These are phyloP conservation scores for Pinna nobilis DNA, from an alignment of 1,140 invertebrate species.

Conservation along the genomic window DNA sequence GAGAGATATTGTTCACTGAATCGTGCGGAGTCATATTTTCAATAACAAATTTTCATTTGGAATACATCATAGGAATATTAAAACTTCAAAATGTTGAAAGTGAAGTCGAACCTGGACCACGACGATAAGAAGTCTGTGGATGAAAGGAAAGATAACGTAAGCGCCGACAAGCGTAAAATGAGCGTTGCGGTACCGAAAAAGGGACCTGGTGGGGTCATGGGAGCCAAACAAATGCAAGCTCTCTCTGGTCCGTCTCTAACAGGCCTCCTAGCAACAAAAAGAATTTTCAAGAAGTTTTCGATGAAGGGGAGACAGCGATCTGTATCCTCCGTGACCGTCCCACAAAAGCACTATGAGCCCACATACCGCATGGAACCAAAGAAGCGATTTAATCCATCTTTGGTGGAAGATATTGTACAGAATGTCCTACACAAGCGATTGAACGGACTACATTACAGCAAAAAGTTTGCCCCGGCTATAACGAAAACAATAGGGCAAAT, in stretches of 20 bases:
- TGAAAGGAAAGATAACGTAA: slow-evolving; percentile 6
- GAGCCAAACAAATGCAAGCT: slow-evolving; percentile 1
- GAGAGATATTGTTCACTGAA: no score
- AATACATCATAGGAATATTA: no score
- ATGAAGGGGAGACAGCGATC: background rate
- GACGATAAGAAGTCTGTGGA: background rate
- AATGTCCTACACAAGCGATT: slow-evolving; percentile 19
- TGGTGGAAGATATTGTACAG: slow-evolving; percentile 13
- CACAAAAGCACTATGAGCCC: slow-evolving; percentile 23
- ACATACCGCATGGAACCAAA: slow-evolving; percentile 32
- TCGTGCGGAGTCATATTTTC: no score
- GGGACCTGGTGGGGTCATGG: background rate
- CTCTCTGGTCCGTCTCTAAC: slow-evolving; percentile 18
- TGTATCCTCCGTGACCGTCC: slow-evolving; percentile 12
- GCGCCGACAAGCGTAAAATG: slow-evolving; percentile 5
- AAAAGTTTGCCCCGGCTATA: slow-evolving; percentile 25
- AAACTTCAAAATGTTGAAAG: no score
- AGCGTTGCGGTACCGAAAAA: slow-evolving; percentile 16
- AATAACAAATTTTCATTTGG: no score
- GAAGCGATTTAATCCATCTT: background rate
- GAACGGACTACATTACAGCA: slow-evolving; percentile 17
- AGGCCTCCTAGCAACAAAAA: slow-evolving; percentile 27
- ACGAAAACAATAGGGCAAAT: slow-evolving; percentile 49
- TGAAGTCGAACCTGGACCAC: no score
- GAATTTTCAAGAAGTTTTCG: slow-evolving; percentile 16